Evolutionary conservation across 2,113 vertebrate species (phyloP), one percentile per base, ranked within the genome.

Genomic region (Eudyptes chrysolophus): DNA sequence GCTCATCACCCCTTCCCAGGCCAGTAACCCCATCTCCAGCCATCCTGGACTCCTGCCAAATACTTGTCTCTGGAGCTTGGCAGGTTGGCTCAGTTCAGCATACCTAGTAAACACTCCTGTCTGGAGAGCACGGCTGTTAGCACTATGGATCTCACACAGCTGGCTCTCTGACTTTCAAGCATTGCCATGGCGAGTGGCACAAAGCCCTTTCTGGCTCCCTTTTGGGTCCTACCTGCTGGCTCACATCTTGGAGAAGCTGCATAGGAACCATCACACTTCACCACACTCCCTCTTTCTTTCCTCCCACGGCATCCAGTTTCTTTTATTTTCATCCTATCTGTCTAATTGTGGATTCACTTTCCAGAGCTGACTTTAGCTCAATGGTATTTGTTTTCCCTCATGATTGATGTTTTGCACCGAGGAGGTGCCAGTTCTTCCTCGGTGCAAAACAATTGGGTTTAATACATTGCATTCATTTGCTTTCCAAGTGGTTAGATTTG

Each of bases 401-500:
- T 38, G 55, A 74, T 9, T 87, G 30, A 71, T 64, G 34, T 76
- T 86, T 86, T 80, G 30, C 46, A 40, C 30, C 0, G 0, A 92
- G 36, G 16, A 85, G 1, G 8, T 82, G 70, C 26, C 32, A 25
- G 42, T 48, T 92, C 55, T 82, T 92, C 54, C 61, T 38, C 3
- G 1, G 20, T 57, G 30, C 52, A 74, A 83, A 92, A 72, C 48
- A 83, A 19, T 22, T 55, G 29, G 29, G 20, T 84, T 71, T 84
- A 91, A 91, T 71, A 68, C 24, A 25, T 82, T 60, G 34, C 44
- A 81, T 84, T 87, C 27, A 71, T 89, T 78, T 89, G n/a, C 55
- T 94, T 78, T 74, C 68, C 51, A 82, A 89, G 74, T 40, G 61
- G 84, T 55, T 89, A 64, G 69, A 84, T 89, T 87, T 71, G 61